Evolutionary conservation across 2,888 invertebrate species (phyloP).

Genomic region (Eremobia ochroleuca): DNA sequence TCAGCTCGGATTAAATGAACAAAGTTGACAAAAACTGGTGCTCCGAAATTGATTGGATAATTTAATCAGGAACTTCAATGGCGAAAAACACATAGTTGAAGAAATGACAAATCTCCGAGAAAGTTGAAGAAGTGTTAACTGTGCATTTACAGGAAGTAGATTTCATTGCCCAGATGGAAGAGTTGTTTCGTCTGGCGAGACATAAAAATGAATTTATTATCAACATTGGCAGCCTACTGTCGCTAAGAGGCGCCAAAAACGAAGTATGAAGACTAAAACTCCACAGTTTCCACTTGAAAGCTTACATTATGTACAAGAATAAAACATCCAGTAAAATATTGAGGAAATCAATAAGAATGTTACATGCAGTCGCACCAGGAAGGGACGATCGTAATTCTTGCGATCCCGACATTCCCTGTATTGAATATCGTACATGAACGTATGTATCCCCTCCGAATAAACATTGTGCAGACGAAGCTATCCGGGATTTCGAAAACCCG

Average conservation of each 20-base stretch:
- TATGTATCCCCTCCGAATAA: constrained; percentile 60
- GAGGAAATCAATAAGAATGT: constrained; percentile 46
- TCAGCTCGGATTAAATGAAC: not conserved
- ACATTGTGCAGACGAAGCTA: constrained; percentile 46
- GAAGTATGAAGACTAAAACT: constrained; percentile 7
- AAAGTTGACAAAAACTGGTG: not conserved
- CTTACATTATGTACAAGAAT: constrained; percentile 11
- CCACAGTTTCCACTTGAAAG: constrained; percentile 11
- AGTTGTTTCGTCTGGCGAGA: not conserved
- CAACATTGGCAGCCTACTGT: constrained; percentile 8
- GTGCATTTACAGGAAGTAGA: constrained; percentile 14
- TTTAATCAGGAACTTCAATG: not conserved
- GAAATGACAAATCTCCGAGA: not conserved
- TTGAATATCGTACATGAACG: constrained; percentile 72
- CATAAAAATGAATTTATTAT: constrained; percentile 41
- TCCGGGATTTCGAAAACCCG: constrained; percentile 45
- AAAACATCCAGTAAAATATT: constrained; percentile 43
- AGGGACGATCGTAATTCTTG: constrained; percentile 68
- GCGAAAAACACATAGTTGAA: not conserved
- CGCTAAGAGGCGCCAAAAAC: constrained; percentile 11
- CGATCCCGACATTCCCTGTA: constrained; percentile 68
- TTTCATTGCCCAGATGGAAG: constrained; percentile 20
- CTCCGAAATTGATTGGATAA: not conserved
- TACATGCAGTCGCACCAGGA: constrained; percentile 61
- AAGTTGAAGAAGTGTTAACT: constrained; percentile 8